Evolutionary conservation across 2,888 invertebrate genomes (phyloP).

Genomic region (Saturnia japonica): DNA sequence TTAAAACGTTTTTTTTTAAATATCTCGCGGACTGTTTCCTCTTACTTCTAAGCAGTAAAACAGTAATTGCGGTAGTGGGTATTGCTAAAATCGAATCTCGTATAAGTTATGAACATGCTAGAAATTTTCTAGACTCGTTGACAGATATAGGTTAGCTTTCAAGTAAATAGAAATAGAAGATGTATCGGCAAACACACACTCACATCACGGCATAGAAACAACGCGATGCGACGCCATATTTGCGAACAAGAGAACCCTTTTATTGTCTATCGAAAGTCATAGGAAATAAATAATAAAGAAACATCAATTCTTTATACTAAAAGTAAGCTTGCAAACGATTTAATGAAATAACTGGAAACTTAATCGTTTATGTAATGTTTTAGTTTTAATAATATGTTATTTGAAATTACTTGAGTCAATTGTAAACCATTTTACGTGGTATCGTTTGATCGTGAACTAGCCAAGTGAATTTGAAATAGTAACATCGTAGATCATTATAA

Average conservation of each 20-base stretch:
- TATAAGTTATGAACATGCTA: background rate
- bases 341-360: background rate
- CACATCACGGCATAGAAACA: background rate
- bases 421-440: background rate
- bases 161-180: constrained; percentile 13
- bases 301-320: background rate
- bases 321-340: background rate
- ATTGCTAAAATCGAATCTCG: background rate
- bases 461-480: background rate
- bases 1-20: no score
- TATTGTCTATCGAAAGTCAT: constrained; percentile 27
- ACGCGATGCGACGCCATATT: background rate
- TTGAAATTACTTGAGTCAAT: background rate
- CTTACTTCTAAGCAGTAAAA: no score
- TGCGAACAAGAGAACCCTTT: constrained; percentile 44
- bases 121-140: background rate
- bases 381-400: background rate
- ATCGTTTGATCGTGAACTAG: background rate
- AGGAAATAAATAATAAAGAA: background rate
- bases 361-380: background rate
- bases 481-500: background rate
- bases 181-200: background rate
- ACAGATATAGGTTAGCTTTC: background rate
- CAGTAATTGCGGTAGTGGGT: no score
- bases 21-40: no score